Evolutionary conservation across 2,797 vertebrate species (phyloP).

Genomic region (Apogon hyalosoma): DNA sequence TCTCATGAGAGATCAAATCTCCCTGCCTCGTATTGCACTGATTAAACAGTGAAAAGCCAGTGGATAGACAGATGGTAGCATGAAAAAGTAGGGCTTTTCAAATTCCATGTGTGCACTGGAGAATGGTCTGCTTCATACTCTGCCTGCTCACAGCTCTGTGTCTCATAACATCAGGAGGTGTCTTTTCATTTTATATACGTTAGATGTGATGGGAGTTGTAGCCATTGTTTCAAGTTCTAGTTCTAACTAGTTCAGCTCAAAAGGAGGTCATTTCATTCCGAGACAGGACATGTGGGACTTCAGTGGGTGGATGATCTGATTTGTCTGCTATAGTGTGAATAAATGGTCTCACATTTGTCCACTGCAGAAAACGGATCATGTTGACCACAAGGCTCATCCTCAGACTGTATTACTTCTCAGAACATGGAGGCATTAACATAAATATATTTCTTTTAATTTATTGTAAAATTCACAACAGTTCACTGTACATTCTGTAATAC

Average conservation of each 20-base stretch:
- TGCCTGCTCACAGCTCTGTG: slow-evolving; percentile 1
- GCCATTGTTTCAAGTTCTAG: slow-evolving; percentile 54
- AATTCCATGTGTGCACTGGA: slow-evolving; percentile 18
- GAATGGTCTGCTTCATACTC: slow-evolving; percentile 23
- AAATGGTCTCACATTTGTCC: slow-evolving; percentile 39
- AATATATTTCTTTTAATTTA: no score
- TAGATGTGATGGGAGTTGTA: slow-evolving; percentile 21
- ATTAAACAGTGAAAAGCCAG: slow-evolving; percentile 70
- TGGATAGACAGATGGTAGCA: slow-evolving; percentile 62
- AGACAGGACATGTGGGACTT: slow-evolving; percentile 76
- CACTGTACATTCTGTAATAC: no score
- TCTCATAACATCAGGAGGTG: neutral
- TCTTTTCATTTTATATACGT: slow-evolving; percentile 21
- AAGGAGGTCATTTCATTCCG: slow-evolving; percentile 80
- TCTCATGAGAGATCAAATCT: slow-evolving; percentile 68
- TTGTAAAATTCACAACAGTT: no score
- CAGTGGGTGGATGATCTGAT: slow-evolving; percentile 64
- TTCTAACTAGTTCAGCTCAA: slow-evolving; percentile 77
- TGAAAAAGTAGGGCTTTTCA: slow-evolving; percentile 59
- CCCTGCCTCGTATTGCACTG: slow-evolving; percentile 69
- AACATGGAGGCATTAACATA: no score
- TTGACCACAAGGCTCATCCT: neutral
- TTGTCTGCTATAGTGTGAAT: slow-evolving; percentile 65
- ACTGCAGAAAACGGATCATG: slow-evolving; percentile 30
- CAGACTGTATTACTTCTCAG: no score